Percentiles rank a stretch among this genome's conserved stretches.
phyloP scores from a whole-genome alignment of 1,140 invertebrate genomes.

The Trinorchestia longiramus region DNA sequence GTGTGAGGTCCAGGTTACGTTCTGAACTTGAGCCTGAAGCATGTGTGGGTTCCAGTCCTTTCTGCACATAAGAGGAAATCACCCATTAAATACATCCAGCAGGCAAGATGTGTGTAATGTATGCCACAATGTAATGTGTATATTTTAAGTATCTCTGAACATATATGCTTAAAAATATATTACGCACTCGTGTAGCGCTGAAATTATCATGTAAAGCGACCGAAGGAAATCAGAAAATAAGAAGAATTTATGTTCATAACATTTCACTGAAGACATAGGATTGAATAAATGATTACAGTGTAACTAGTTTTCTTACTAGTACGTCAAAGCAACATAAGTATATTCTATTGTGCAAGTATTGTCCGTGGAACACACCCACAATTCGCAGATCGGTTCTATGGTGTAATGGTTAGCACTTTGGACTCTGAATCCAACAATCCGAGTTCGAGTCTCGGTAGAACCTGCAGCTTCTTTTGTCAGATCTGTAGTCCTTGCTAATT shows the following conservation, averaged over 20 bases:
- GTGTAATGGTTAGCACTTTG: conserved; percentile 59
- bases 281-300: too few relatives aligned
- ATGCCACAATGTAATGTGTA: too few relatives aligned
- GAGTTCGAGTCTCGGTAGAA: conserved; percentile 58
- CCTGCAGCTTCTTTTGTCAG: neutral
- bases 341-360: neutral
- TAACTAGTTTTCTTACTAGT: neutral
- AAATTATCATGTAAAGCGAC: neutral
- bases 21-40: neutral
- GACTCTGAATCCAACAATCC: conserved; percentile 57
- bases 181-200: too few relatives aligned
- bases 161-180: too few relatives aligned
- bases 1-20: neutral
- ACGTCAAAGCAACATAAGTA: neutral
- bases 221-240: neutral
- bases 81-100: neutral
- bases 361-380: neutral
- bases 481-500: neutral
- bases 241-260: too few relatives aligned
- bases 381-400: conserved; percentile 2
- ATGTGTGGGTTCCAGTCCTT: neutral
- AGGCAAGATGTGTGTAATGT: too few relatives aligned
- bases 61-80: neutral
- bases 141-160: too few relatives aligned
- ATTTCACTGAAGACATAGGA: too few relatives aligned